Evolutionary conservation across 1,140 invertebrate genomes (phyloP).

Genomic region (Drosophila nigromelanica): DNA sequence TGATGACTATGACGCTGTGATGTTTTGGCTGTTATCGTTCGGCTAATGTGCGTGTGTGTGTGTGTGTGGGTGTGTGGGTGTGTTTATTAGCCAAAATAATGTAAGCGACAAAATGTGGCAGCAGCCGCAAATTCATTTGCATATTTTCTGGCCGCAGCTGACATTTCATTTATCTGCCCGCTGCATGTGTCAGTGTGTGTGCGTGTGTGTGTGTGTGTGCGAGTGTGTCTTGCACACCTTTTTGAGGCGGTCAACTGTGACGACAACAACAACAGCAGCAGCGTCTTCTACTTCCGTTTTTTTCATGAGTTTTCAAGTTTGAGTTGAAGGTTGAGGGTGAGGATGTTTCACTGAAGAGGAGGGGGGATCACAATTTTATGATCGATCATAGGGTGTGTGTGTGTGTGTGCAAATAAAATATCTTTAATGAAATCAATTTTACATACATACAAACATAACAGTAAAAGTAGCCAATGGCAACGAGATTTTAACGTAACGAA

Average conservation of each 20-base stretch:
- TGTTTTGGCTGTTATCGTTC: neutral
- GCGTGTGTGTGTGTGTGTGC: slow-evolving; percentile 16
- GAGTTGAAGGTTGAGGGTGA: slow-evolving; percentile 66
- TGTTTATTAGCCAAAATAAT: too few species aligned
- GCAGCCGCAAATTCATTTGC: slow-evolving; percentile 35
- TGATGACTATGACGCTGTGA: slow-evolving; percentile 32
- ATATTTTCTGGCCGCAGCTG: slow-evolving; percentile 46
- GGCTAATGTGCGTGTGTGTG: neutral
- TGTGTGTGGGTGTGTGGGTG: too few species aligned
- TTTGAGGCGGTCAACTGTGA: slow-evolving; percentile 70
- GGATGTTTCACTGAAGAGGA: slow-evolving; percentile 2
- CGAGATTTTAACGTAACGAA: slow-evolving; percentile 27
- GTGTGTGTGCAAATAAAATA: neutral
- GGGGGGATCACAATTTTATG: slow-evolving; percentile 3
- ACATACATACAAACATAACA: slow-evolving; percentile 13
- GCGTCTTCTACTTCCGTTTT: slow-evolving; percentile 69
- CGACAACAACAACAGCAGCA: slow-evolving; percentile 35
- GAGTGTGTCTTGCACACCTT: slow-evolving; percentile 45
- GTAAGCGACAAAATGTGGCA: neutral
- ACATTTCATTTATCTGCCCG: slow-evolving; percentile 24
- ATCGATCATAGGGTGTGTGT: neutral
- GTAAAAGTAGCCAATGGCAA: slow-evolving; percentile 37
- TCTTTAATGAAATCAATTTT: too few species aligned
- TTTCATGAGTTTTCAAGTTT: slow-evolving; percentile 49
- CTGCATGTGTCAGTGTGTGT: slow-evolving; percentile 16